Evolutionary conservation across 1,140 invertebrate genomes (phyloP).

Genomic region (Drosophila novamexicana): DNA sequence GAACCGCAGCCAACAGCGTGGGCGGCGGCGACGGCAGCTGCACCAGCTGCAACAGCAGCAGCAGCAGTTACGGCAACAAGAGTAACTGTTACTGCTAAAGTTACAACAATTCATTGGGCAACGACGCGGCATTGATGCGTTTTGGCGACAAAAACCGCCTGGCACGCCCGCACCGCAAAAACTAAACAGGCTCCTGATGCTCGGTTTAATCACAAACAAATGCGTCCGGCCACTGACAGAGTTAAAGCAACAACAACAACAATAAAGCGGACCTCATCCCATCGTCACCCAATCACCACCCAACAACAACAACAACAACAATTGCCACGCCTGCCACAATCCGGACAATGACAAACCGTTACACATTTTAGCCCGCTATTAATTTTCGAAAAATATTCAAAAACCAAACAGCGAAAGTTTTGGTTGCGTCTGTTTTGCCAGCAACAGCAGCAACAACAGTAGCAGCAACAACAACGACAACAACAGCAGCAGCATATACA

Average conservation of each 20-base stretch:
- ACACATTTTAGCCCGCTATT: constrained; percentile 72
- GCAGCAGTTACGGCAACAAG: constrained; percentile 18
- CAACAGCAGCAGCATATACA: constrained; percentile 18
- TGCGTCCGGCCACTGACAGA: constrained; percentile 56
- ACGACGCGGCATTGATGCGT: constrained; percentile 21
- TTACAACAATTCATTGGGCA: constrained; percentile 13
- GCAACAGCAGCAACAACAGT: constrained; percentile 13
- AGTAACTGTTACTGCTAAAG: constrained; percentile 19
- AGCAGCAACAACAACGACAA: constrained; percentile 17
- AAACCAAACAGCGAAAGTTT: constrained; percentile 53
- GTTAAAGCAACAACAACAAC: constrained; percentile 13
- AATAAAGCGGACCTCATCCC: neutral
- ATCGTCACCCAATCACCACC: neutral
- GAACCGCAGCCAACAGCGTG: constrained; percentile 34
- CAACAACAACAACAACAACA: no score
- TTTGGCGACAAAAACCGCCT: constrained; percentile 25
- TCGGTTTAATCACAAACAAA: constrained; percentile 77
- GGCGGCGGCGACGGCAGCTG: neutral
- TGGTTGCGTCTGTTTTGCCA: constrained; percentile 26
- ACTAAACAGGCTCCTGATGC: constrained; percentile 61
- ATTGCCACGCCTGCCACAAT: neutral
- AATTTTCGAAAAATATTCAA: constrained; percentile 69
- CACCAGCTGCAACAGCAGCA: neutral
- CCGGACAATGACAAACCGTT: constrained; percentile 69
- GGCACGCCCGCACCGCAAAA: constrained; percentile 46